Percentiles rank a stretch among this genome's conserved stretches.
phyloP scores from a whole-genome alignment of 2,113 vertebrate genomes.

The Fregata magnificens region DNA sequence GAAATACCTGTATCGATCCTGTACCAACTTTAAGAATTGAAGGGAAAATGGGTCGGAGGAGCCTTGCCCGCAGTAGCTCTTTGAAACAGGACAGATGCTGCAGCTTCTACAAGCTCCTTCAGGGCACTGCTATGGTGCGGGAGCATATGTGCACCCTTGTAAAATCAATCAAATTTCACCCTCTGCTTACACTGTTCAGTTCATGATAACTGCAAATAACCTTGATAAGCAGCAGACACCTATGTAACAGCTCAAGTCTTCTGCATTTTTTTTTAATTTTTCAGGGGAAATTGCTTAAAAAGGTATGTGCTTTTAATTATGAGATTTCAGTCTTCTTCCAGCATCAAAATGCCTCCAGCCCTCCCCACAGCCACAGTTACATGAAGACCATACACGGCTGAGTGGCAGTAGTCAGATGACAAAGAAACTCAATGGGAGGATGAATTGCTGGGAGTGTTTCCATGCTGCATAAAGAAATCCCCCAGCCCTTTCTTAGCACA shows the following conservation, averaged over 20 bases:
- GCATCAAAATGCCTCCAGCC: neutral
- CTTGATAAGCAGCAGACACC: neutral
- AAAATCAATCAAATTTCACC: neutral
- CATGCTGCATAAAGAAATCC: neutral
- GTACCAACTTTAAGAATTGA: neutral
- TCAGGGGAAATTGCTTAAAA: neutral
- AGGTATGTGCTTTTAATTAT: neutral
- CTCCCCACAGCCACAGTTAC: neutral
- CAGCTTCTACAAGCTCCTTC: neutral
- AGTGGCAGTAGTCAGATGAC: neutral
- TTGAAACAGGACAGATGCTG: neutral
- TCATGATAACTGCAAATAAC: neutral
- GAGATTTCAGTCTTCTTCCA: neutral
- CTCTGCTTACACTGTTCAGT: neutral
- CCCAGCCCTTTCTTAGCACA: neutral
- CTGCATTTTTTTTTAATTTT: neutral
- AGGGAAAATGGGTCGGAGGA: neutral
- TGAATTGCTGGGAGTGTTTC: constrained; percentile 28
- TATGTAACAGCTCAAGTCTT: neutral
- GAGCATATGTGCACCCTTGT: neutral
- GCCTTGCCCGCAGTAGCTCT: neutral
- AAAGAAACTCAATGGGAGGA: neutral
- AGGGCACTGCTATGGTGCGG: neutral
- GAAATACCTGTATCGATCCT: neutral
- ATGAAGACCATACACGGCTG: neutral